Evolutionary conservation across 2,888 invertebrate genomes (phyloP), one percentile per base, ranked within the genome.

Genomic region (Parascotia fuliginaria): DNA sequence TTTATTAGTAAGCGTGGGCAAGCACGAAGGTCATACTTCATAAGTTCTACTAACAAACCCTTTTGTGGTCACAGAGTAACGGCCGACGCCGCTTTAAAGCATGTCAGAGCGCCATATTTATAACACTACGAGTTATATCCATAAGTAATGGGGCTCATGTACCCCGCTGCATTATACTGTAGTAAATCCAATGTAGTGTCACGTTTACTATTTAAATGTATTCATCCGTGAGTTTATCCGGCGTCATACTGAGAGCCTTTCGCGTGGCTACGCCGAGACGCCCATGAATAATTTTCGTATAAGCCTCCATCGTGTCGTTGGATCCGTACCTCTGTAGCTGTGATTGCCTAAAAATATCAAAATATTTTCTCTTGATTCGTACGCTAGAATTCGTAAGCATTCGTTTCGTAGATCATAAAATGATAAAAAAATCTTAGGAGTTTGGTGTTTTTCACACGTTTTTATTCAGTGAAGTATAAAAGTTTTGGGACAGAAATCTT

Each of bases 131-230:
- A 89, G 85, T 89, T 89, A 89, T 86, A 75, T 70, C 79, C 85
- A 75, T 85, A 85, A 87, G 86, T 88, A 88, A 90, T 89, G 85
- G 79, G 77, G 83, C 81, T 88, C 88, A 88, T 86, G 85, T 88
- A 82, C 78, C 76, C 77, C 66, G 77, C 77, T 80, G 83, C 87
- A 89, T 89, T 89, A 89, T 85, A 81, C 83, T 77, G 75, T 79
- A 83, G 78, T 91, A 92, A 89, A 92, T 90, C 88, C 84, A 80
- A 79, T 64, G 73, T 77, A 83, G 85, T 87, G 87, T 86, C 87
- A 83, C 87, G 79, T 88, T 92, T 87, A 87, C 90, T 92, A 91
- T 90, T 92, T 90, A 91, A 91, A 92, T 91, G 89, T 92, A 91
- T 90, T 92, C 91, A 89, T 91, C 87, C 83, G 77, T 70, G 77